Evolutionary conservation across 2,888 invertebrate species (phyloP).

Genomic region (Leptothorax acervorum): DNA sequence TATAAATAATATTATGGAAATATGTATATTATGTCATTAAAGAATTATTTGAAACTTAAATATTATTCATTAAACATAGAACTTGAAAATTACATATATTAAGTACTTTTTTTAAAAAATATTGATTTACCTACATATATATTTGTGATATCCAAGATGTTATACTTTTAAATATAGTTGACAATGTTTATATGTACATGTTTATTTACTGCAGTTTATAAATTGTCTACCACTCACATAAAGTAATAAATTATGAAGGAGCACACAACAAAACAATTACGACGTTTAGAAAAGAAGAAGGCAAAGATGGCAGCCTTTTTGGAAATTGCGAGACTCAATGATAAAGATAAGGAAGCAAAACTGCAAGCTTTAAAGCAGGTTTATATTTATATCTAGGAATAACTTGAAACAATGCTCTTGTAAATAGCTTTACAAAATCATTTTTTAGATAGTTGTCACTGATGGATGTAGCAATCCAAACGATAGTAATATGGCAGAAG

Average conservation of each 20-base stretch:
- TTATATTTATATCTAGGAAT: slow-evolving; percentile 60
- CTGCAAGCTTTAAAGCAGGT: slow-evolving; percentile 68
- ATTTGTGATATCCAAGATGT: not conserved
- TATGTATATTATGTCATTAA: not conserved
- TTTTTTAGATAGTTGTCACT: slow-evolving; percentile 48
- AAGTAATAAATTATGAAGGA: slow-evolving; percentile 83
- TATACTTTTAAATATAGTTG: not conserved
- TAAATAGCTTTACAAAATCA: not conserved
- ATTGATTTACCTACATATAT: not conserved
- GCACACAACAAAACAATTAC: slow-evolving; percentile 86
- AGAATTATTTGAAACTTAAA: not conserved
- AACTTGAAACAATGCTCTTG: not conserved
- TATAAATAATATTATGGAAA: too few relatives aligned
- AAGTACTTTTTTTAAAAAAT: not conserved
- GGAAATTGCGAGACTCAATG: slow-evolving; percentile 88
- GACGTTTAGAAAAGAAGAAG: slow-evolving; percentile 88
- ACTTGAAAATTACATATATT: not conserved
- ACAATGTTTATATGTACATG: not conserved
- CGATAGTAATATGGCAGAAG: slow-evolving; percentile 44
- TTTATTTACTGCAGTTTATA: slow-evolving; percentile 32
- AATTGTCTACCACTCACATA: slow-evolving; percentile 25
- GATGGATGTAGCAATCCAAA: slow-evolving; percentile 37
- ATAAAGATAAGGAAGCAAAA: slow-evolving; percentile 86
- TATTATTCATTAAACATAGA: not conserved
- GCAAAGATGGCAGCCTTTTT: slow-evolving; percentile 89